Conservation (phyloP, 1,140 invertebrate genomes). For the Papilio polyxenes region DNA sequence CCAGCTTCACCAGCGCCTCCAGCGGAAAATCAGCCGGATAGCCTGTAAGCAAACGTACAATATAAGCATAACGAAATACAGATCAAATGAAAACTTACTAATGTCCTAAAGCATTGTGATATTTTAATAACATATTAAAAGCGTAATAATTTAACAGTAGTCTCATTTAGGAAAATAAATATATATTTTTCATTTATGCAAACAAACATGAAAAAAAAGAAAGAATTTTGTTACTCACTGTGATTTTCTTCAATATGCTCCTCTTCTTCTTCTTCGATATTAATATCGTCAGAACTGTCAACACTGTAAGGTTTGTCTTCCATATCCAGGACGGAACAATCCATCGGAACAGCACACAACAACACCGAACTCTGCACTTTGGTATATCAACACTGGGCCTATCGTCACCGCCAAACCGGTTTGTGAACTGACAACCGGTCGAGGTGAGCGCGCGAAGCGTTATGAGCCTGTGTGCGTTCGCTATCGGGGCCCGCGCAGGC, state of each 20-base stretch:
- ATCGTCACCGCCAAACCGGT: conserved; percentile 71
- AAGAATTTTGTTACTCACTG: conserved; percentile 57
- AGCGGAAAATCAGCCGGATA: conserved; percentile 79
- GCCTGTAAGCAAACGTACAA: conserved; percentile 61
- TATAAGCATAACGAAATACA: conserved; percentile 13
- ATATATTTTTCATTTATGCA: neutral
- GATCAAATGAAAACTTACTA: neutral
- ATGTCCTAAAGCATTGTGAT: too few species aligned
- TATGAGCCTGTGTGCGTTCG: conserved; percentile 73
- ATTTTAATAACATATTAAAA: too few species aligned
- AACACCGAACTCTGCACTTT: conserved; percentile 65
- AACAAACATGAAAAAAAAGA: conserved; percentile 13
- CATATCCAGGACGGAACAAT: conserved; percentile 72
- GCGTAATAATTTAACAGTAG: neutral
- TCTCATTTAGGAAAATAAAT: neutral
- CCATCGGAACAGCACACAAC: conserved; percentile 66
- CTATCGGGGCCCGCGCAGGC: conserved; percentile 63
- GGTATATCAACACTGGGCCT: conserved; percentile 49
- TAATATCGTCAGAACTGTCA: conserved; percentile 76
- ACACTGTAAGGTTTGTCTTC: conserved; percentile 77
- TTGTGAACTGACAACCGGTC: conserved; percentile 73
- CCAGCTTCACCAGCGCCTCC: conserved; percentile 82
- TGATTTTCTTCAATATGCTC: conserved; percentile 70
- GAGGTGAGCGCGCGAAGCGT: conserved; percentile 70
- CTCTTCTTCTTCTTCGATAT: conserved; percentile 75